Conservation (phyloP, 2,797 vertebrate genomes). For the Apogon talboti region DNA sequence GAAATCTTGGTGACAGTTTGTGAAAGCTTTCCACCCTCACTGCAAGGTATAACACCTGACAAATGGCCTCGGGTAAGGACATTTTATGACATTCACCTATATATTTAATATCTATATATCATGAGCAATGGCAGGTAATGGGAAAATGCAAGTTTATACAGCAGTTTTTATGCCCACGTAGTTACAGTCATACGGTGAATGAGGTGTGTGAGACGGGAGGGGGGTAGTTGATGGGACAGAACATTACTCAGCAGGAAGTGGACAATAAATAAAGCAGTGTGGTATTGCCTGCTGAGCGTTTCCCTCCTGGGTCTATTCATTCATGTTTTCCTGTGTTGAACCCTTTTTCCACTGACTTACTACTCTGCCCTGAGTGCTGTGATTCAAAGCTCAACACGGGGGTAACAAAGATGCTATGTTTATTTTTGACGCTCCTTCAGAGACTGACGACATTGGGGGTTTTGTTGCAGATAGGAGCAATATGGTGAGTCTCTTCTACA, state of each 20-base stretch:
- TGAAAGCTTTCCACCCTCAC: conserved; percentile 24
- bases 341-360: conserved; percentile 12
- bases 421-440: conserved; percentile 52
- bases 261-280: conserved; percentile 71
- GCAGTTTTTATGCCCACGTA: conserved; percentile 44
- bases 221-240: conserved; percentile 54
- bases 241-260: conserved; percentile 59
- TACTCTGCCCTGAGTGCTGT: background rate
- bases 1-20: conserved; percentile 10
- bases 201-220: conserved; percentile 37
- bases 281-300: conserved; percentile 45
- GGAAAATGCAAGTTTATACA: conserved; percentile 48
- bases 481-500: too few species aligned
- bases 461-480: conserved; percentile 6
- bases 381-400: conserved; percentile 27
- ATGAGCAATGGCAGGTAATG: conserved; percentile 33
- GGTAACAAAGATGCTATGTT: conserved; percentile 44
- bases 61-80: conserved; percentile 42
- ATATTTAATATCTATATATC: conserved; percentile 65
- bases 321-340: conserved; percentile 20
- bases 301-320: conserved; percentile 35
- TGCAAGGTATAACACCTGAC: conserved; percentile 35
- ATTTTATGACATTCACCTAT: conserved; percentile 49
- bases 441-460: conserved; percentile 26
- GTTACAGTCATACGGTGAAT: conserved; percentile 60